Conservation (phyloP, 2,113 vertebrate species). For the Nannobrachium achirus region DNA sequence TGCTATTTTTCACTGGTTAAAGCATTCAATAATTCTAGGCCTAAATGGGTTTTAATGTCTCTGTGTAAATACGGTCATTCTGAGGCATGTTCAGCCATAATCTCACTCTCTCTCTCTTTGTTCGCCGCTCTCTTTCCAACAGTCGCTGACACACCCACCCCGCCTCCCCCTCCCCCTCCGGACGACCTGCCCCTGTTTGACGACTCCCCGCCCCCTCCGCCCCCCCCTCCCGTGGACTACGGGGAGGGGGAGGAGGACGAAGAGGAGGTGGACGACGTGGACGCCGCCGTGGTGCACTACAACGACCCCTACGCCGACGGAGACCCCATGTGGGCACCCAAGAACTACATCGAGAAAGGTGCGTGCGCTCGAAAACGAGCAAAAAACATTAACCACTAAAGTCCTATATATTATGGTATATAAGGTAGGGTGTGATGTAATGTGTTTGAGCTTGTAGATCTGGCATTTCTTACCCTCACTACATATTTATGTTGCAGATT, state of each 20-base stretch:
- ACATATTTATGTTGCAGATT: too few species aligned
- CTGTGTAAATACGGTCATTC: too few species aligned
- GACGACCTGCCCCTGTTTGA: constrained; percentile 95
- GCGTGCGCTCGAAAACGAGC: constrained; percentile 32
- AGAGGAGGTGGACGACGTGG: constrained; percentile 92
- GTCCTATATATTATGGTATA: too few species aligned
- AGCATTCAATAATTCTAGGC: too few species aligned
- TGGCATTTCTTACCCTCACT: too few species aligned
- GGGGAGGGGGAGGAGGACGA: constrained; percentile 96
- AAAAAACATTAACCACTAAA: too few species aligned
- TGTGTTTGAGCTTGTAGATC: too few species aligned
- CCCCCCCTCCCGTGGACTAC: constrained; percentile 93
- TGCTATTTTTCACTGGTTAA: too few species aligned
- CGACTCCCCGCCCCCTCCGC: constrained; percentile 93
- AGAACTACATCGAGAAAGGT: constrained; percentile 97
- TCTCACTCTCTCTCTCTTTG: background rate
- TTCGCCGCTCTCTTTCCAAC: constrained; percentile 25
- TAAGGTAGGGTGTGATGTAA: too few species aligned
- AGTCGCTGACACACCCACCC: constrained; percentile 98
- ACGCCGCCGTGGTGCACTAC: constrained; percentile 94
- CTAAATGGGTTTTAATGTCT: too few species aligned
- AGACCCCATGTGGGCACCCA: constrained; percentile 96
- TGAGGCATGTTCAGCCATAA: background rate
- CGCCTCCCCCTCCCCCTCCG: constrained; percentile 92
- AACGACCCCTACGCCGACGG: constrained; percentile 95